Evolutionary conservation across 2,113 vertebrate genomes (phyloP), one percentile per base, ranked within the genome.

Genomic region (Siphamia tubifer): DNA sequence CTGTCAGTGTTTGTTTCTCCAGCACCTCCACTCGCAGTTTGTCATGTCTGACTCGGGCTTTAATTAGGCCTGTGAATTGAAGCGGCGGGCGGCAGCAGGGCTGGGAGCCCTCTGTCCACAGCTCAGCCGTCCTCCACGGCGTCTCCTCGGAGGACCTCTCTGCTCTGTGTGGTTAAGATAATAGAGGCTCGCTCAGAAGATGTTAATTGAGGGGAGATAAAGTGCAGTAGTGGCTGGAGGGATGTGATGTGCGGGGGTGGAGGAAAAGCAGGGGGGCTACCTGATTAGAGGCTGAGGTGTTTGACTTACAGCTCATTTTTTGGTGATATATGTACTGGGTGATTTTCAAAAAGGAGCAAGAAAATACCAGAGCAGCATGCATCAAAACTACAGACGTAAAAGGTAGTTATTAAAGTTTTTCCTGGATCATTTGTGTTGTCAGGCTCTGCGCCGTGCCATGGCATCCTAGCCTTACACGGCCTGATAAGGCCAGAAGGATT

Each of bases 131-230:
- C 80, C 80, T 73, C 74, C 73, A 67, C 77, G 42, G 31, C 7
- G 45, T 67, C 84, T 82, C 85, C 83, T 78, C 68, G 30, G 76
- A 82, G 79, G 77, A 83, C 85, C 87, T 47, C 75, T 64, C 66
- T 49, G 77, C 85, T 83, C 87, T 85, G 80, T 62, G 77, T 61
- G 84, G 69, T 80, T 76, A 78, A 88, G 88, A 88, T 88, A 88
- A 90, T 88, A 82, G 69, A 75, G 63, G 58, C 58, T 57, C 64
- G 74, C 81, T 78, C 77, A 56, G 81, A 81, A 83, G 81, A 87
- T 85, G 85, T 85, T 89, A 89, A 88, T 90, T 90, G 88, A 88
- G 85, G 84, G 80, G 84, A 87, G 85, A 89, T 87, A 89, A 87
- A 82, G 85, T 77, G 85, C 81, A 74, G 83, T 51, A 5, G 79